Conservation (phyloP, 1,140 invertebrate genomes). For the Chelonus insularis region DNA sequence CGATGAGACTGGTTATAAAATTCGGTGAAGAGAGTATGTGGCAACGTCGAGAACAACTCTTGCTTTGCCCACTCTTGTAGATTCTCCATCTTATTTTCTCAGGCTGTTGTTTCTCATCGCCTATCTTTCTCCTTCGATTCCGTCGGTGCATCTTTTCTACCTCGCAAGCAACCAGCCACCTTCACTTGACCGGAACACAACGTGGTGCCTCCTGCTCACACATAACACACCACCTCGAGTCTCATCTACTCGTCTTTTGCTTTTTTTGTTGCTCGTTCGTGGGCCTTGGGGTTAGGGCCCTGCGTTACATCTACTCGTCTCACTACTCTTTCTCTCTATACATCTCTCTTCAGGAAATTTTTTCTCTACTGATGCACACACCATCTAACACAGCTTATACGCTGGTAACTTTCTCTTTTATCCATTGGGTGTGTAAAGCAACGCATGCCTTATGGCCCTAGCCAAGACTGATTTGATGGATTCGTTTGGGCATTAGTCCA, state of each 20-base stretch:
- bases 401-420: conserved; percentile 5
- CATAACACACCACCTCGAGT: conserved; percentile 44
- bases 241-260: conserved; percentile 37
- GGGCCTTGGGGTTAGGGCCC: conserved; percentile 36
- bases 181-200: conserved; percentile 33
- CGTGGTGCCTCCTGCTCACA: conserved; percentile 37
- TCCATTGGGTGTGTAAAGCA: background rate
- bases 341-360: background rate
- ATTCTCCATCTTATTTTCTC: conserved; percentile 18
- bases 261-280: conserved; percentile 33
- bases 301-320: conserved; percentile 25
- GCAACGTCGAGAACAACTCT: conserved; percentile 41
- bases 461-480: conserved; percentile 4
- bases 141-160: conserved; percentile 36
- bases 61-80: conserved; percentile 17
- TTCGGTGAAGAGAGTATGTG: conserved; percentile 45
- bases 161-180: conserved; percentile 30
- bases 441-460: background rate
- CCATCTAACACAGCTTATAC: background rate
- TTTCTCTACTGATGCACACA: background rate
- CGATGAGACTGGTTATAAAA: conserved; percentile 38
- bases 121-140: conserved; percentile 32
- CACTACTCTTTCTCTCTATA: background rate
- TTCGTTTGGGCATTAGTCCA: conserved; percentile 18
- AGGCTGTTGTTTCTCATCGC: conserved; percentile 10